Conservation (phyloP, 2,113 vertebrate species). For the Dromas ardeola region DNA sequence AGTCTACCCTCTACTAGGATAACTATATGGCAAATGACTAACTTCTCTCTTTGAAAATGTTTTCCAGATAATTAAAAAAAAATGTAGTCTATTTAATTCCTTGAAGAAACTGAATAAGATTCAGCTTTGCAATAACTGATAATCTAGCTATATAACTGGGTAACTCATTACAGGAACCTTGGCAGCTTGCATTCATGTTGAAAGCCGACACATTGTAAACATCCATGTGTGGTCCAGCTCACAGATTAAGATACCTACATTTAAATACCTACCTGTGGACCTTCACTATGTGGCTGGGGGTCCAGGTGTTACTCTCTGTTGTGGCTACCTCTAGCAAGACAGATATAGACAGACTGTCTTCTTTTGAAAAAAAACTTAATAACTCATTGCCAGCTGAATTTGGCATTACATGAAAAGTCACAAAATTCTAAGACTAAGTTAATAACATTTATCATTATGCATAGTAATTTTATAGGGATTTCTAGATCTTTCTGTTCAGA, state of each 20-base stretch:
- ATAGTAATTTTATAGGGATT: background rate
- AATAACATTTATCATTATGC: background rate
- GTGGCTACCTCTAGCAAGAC: background rate
- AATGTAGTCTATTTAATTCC: background rate
- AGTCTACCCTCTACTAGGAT: background rate
- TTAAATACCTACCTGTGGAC: background rate
- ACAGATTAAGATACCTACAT: background rate
- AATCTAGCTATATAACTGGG: background rate
- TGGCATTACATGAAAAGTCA: background rate
- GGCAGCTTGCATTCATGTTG: background rate
- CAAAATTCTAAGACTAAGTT: background rate
- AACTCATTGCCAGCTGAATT: background rate
- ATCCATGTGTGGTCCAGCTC: background rate
- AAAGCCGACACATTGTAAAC: background rate
- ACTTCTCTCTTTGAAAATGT: background rate
- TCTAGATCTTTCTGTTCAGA: background rate
- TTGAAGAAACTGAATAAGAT: background rate
- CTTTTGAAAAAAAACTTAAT: background rate
- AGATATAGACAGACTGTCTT: background rate
- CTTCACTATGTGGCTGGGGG: background rate
- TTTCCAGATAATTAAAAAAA: background rate
- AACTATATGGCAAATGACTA: background rate
- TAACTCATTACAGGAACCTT: background rate
- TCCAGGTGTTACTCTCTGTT: background rate
- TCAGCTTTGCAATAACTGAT: background rate